Evolutionary conservation across 2,888 invertebrate genomes (phyloP), one percentile per base, ranked within the genome.

Genomic region (Phoenoteleia sp.): DNA sequence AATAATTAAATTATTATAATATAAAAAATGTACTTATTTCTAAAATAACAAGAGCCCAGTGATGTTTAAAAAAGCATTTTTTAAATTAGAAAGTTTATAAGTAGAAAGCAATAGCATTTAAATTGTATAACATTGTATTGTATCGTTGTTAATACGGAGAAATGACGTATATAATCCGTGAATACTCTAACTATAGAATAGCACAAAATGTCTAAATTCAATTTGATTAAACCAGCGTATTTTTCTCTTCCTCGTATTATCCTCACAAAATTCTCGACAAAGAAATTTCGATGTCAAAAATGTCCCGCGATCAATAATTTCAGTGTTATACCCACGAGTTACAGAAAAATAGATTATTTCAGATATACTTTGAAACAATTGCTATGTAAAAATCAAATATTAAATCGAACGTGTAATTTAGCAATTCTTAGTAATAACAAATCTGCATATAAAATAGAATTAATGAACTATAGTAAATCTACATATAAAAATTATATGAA

Each of bases 241-340:
- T 64, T 75, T 64, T 64, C 39, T 54, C 29, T 2, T 15, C 9
- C 54, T 52, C 36, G 56, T 49, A 47, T 58, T 74, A 56, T 66
- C 62, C 60, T 49, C 42, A 29, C 58, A 15, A 72, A 80, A 64
- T 58, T 72, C 64, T 17, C 39, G 17, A 5, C 36, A 33, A 45
- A 56, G n/a, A 66, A 56, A 64, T 17, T 66, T 72, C 72, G 56
- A 58, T 80, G 74, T 80, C 80, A 80, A 72, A 80, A 80, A 80
- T 64, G 47, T 72, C 47, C 33, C 54, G 56, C 80, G 80, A 80
- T 80, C 80, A 80, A 80, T 80, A 80, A 72, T 66, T 64, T 54
- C 64, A 71, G 62, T 62, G 54, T 71, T 79, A 36, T 9, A 33
- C 33, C 54, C 54, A 17, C 21, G 23, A 62, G 15, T 19, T 71